A percentile compares a stretch with the other conserved stretches of the same genome.
These are phyloP conservation scores for Hydractinia symbiolongicarpus DNA, from an alignment of 30 jellyfish, hydroid and myxozoan genomes.

Conservation along the genomic window DNA sequence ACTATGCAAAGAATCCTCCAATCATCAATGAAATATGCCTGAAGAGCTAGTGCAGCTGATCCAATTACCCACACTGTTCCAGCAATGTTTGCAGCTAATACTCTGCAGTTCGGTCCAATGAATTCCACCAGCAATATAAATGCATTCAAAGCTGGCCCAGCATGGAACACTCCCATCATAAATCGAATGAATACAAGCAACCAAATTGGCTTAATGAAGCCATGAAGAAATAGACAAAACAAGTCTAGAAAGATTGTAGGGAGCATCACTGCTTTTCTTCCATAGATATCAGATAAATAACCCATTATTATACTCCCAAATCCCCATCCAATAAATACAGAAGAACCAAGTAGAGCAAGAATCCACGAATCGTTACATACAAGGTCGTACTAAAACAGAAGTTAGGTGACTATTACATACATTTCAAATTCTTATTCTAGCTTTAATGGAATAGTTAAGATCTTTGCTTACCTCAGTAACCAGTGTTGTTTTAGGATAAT, in stretches of 20 bases:
- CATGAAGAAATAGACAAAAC: conserved; percentile 17
- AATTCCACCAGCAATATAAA: conserved; percentile 14
- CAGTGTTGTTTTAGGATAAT: conserved; percentile 10
- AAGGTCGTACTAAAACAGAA: conserved; percentile 4
- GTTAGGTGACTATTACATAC: background rate
- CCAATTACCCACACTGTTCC: conserved; percentile 11
- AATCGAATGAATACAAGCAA: conserved; percentile 3
- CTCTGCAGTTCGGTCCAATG: conserved; percentile 19
- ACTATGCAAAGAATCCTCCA: conserved; percentile 18
- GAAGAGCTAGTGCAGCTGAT: background rate
- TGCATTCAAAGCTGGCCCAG: conserved; percentile 18
- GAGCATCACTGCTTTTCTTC: conserved; percentile 21
- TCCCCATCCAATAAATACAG: conserved; percentile 23
- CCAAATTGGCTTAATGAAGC: conserved; percentile 12
- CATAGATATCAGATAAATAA: conserved; percentile 13
- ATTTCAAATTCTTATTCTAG: background rate
- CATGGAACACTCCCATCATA: conserved; percentile 17
- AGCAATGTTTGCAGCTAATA: conserved; percentile 20
- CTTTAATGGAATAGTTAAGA: background rate
- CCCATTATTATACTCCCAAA: conserved; percentile 10
- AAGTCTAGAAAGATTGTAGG: conserved; percentile 5
- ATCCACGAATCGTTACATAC: conserved; percentile 18
- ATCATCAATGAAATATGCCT: conserved; percentile 20
- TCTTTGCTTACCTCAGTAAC: conserved; percentile 11
- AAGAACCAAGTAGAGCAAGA: background rate